These are phyloP conservation scores for Chiloscyllium plagiosum DNA, from an alignment of 2,113 vertebrate species.

Conservation along the genomic window DNA sequence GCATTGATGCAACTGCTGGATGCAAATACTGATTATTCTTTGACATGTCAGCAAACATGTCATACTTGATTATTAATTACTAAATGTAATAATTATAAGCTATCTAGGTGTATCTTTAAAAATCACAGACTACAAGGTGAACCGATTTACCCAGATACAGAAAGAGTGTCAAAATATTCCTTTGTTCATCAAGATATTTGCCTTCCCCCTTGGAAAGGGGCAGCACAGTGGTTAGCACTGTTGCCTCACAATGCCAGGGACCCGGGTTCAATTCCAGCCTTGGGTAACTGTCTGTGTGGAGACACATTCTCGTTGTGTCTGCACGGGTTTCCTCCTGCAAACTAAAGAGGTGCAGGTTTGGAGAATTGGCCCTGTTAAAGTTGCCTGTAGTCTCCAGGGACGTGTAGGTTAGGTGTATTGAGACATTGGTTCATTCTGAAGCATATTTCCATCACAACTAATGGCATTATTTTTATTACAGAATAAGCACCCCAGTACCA, in stretches of 20 bases:
- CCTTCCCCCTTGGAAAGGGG: neutral
- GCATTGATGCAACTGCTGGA: neutral
- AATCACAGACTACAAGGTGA: neutral
- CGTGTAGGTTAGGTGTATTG: too few species aligned
- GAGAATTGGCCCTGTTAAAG: too few species aligned
- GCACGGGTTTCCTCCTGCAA: too few species aligned
- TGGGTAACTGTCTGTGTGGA: too few species aligned
- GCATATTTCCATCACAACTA: too few species aligned
- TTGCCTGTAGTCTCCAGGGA: too few species aligned
- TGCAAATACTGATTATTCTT: neutral
- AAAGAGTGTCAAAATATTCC: neutral
- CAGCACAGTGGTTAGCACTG: too few species aligned
- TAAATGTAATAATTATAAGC: neutral
- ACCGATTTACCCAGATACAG: neutral
- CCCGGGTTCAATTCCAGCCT: too few species aligned
- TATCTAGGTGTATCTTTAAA: neutral
- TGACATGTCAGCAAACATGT: neutral
- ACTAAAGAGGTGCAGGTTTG: too few species aligned
- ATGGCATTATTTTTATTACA: neutral
- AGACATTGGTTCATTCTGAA: neutral
- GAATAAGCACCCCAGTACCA: neutral
- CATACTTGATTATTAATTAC: neutral
- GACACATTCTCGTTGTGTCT: too few species aligned
- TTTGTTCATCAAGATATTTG: neutral
- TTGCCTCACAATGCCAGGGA: too few species aligned